These are phyloP conservation scores for Homarus gammarus DNA, from an alignment of 2,888 invertebrate genomes.

Conservation along the genomic window DNA sequence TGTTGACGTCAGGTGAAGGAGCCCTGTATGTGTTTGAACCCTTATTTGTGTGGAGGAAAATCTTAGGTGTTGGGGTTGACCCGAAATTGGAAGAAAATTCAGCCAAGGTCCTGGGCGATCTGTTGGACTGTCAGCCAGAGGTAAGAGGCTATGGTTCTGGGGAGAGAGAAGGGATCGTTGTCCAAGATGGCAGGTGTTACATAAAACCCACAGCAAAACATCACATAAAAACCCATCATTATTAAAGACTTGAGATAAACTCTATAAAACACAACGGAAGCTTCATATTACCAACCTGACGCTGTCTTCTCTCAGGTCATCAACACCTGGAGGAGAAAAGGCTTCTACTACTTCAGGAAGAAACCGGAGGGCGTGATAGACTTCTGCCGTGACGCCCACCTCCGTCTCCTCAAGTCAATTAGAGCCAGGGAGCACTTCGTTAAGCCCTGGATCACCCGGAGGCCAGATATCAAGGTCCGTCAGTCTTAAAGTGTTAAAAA, in stretches of 20 bases:
- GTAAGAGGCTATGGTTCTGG: too few relatives aligned
- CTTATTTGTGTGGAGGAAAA: slow-evolving; percentile 23
- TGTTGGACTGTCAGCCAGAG: slow-evolving; percentile 54
- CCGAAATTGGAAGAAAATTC: not conserved
- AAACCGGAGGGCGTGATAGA: slow-evolving; percentile 9
- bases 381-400: slow-evolving; percentile 31
- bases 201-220: not conserved
- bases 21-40: slow-evolving; percentile 52
- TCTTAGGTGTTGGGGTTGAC: not conserved
- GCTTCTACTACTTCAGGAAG: slow-evolving; percentile 16
- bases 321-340: not conserved
- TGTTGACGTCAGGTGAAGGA: slow-evolving; percentile 49
- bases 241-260: too few relatives aligned
- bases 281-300: too few relatives aligned
- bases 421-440: slow-evolving; percentile 29
- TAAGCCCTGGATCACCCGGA: slow-evolving; percentile 32
- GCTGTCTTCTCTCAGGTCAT: slow-evolving; percentile 29
- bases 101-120: slow-evolving; percentile 38
- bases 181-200: not conserved
- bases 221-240: too few relatives aligned
- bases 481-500: too few relatives aligned
- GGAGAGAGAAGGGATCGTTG: not conserved
- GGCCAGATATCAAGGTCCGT: slow-evolving; percentile 61
- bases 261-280: too few relatives aligned
- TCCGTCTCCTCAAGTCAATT: slow-evolving; percentile 57